Conservation (phyloP, 2,113 vertebrate genomes). For the Helogale parvula region DNA sequence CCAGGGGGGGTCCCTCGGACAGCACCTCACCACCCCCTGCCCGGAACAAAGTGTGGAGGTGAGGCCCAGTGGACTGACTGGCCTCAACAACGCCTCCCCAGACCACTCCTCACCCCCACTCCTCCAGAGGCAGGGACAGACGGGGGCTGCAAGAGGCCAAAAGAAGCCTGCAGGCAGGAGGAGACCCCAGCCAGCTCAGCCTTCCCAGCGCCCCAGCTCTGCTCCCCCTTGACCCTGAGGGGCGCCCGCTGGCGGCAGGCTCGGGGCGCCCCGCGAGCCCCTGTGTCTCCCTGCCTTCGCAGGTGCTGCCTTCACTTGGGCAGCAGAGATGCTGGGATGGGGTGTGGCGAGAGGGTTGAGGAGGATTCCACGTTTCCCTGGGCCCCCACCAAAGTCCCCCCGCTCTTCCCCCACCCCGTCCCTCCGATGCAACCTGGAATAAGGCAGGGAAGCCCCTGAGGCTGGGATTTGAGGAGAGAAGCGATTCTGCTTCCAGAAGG, state of each 20-base stretch:
- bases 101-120: background rate
- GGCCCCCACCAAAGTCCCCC: background rate
- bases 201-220: background rate
- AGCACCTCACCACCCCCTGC: background rate
- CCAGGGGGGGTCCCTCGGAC: background rate
- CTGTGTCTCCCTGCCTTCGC: background rate
- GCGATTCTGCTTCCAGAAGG: background rate
- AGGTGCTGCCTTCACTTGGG: background rate
- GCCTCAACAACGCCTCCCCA: accelerated
- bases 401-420: background rate
- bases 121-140: background rate
- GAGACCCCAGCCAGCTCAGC: background rate
- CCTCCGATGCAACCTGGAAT: background rate
- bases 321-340: background rate
- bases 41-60: background rate
- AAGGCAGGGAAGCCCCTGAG: background rate
- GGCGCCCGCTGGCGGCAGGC: background rate
- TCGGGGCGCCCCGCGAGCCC: background rate
- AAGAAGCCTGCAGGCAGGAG: background rate
- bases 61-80: background rate
- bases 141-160: background rate
- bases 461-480: background rate
- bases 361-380: accelerated
- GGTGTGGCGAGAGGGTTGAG: background rate
- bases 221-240: background rate